Evolutionary conservation across 2,797 vertebrate genomes (phyloP), one percentile per base, ranked within the genome.

Genomic region (Ctenopoma multispine): DNA sequence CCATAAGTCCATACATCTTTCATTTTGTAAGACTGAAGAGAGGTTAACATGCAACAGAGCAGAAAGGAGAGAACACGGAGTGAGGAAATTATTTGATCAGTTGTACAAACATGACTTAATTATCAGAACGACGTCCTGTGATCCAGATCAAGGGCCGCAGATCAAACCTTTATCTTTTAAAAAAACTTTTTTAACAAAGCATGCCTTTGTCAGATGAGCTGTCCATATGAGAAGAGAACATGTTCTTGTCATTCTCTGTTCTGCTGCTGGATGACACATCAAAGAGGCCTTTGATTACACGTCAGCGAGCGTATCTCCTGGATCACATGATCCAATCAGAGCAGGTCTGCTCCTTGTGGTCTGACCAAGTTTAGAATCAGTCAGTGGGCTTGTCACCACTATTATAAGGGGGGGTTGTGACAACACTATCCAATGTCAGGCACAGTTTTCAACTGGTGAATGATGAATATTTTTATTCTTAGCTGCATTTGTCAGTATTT

Each of bases 281-380:
- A 87, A 85, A 89, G 78, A 69, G 7, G 41, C 50, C 61, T 87
- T 79, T 89, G 83, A 85, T 84, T 75, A 29, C 56, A 76, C 58
- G 83, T 84, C 75, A 43, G 31, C 18, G 63, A 67, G 47, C 72
- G 81, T 62, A 69, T 82, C 62, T 60, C 80, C 62, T 50, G 66
- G 69, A 77, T 81, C 38, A 41, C 57, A 34, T 46, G 20, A 66
- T 77, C 58, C 67, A 76, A 47, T 8, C 3, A 27, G 56, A 69
- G 55, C 58, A 40, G 14, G 41, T 55, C 53, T 1, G 8, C 63
- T 61, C 54, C 13, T 64, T 15, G 0, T 24, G 20, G 4, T 61
- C 76, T 56, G 57, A 49, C 60, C 60, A 71, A 62, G 31, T 62
- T 77, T 49, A n/a, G n/a, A 13, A 47, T 61, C 27, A 54, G 58